Evolutionary conservation across 1,140 invertebrate genomes (phyloP), one percentile per base, ranked within the genome.

Genomic region (Sesamia nonagrioides): DNA sequence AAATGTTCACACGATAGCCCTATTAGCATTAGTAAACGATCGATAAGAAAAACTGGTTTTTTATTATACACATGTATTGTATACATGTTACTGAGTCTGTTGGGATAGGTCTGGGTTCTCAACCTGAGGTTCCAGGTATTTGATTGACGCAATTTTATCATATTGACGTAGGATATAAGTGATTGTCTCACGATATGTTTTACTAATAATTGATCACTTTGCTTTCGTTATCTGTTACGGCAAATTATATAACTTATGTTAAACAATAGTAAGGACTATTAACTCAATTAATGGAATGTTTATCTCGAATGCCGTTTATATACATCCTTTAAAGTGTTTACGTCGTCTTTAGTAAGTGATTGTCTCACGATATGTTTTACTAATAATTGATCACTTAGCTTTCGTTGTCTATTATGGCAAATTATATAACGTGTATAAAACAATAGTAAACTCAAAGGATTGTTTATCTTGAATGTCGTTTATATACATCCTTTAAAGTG

Each of bases 1-100:
- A 73, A 58, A 73, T 72, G 35, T 73, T 73, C 71, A 37, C 71
- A 73, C 71, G 71, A 33, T 58, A 56, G 17, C 52, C 52, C 71
- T 58, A 72, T 72, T 72, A 56, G 48, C 17, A 72, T 72, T n/a
- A 21, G 21, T 56, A 71, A 73, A 60, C 71, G 18, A 18, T n/a
- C 54, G 8, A 7, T 18, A 37, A 72, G 37, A 72, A 72, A 72
- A 72, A 56, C 69, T 56, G 17, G 33, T 21, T 72, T 40, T 56
- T 50, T 15, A 15, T 40, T 58, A 58, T 21, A 18, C 7, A 21
- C 60, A 40, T 63, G 9, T 40, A 56, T 56, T 21, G 9, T 56
- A 61, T 27, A 18, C 15, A 71, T 8, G 40, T 5, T 5, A 48
- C 13, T 4, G 13, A 37, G 71, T 73, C 11, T 35, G 15, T 73